phyloP scores from a whole-genome alignment of 2,113 vertebrate species.

The Casuarius casuarius region DNA sequence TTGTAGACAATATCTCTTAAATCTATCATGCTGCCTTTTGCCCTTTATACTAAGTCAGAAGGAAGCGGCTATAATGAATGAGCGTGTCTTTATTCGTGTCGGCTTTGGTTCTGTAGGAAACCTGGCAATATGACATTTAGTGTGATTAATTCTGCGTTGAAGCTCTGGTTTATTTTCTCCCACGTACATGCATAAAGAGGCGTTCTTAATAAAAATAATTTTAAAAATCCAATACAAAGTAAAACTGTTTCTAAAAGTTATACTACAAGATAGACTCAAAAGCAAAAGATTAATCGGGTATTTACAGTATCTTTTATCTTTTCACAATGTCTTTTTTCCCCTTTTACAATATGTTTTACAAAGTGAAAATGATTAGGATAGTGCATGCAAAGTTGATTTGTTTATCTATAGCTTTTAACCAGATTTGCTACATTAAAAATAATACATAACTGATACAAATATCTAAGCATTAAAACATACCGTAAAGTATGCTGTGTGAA shows the following conservation, averaged over 20 bases:
- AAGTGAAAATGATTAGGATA: neutral
- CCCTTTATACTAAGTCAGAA: slow-evolving; percentile 76
- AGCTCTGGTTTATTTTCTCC: slow-evolving; percentile 30
- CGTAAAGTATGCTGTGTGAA: neutral
- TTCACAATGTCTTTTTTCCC: neutral
- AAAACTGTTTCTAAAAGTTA: neutral
- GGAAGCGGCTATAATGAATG: slow-evolving; percentile 67
- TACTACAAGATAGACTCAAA: neutral
- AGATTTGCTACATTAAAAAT: slow-evolving; percentile 1
- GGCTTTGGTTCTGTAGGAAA: slow-evolving; percentile 51
- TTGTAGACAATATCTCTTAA: slow-evolving; percentile 73
- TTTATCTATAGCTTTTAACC: neutral
- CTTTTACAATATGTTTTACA: neutral
- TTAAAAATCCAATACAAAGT: neutral
- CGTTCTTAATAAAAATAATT: neutral
- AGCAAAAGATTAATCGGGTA: neutral
- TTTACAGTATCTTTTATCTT: neutral
- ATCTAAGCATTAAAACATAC: slow-evolving; percentile 2
- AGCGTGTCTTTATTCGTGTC: slow-evolving; percentile 52
- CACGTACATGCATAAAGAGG: neutral
- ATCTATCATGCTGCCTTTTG: slow-evolving; percentile 77
- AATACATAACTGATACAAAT: slow-evolving; percentile 50
- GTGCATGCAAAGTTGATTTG: neutral
- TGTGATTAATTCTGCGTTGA: slow-evolving; percentile 53
- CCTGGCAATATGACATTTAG: slow-evolving; percentile 70